Evolutionary conservation across 2,888 invertebrate genomes (phyloP), one percentile per base, ranked within the genome.

Genomic region (Ecdyonurus torrentis): DNA sequence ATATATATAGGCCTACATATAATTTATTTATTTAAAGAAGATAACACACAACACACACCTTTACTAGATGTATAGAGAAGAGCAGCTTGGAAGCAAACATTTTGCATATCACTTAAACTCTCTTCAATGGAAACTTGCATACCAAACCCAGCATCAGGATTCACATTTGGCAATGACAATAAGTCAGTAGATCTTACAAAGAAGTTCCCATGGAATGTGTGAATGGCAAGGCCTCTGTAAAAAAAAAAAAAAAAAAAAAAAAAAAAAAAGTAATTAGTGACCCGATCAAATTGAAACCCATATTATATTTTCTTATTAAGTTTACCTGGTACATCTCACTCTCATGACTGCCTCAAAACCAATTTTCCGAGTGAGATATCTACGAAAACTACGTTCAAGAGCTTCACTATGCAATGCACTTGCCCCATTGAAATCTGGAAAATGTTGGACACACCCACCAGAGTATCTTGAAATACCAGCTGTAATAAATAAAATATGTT

Each of bases 341-440:
- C 99, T 80, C 93, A 99, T 94, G 23, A 99, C 99, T 2, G 99
- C 94, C 74, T 99, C 99, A 74, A 99, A 97, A 59, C 99, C 99
- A 67, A 99, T 93, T 80, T 98, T 98, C 67, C 99, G 81, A 0
- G 91, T 90, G 63, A 99, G 79, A 78, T 99, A 99, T 18, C 99
- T 80, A 53, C 85, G 82, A 25, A 99, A 78, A 74, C 86, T 85
- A 63, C 84, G 79, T 66, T 85, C 84, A 65, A 97, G 86, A 63
- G 83, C 82, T 63, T 88, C 87, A 5, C 85, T 83, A 71, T 89
- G 83, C 67, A 85, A 79, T 10, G 79, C 76, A 66, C 89, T 87
- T 23, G 83, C 77, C 25, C 83, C 80, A 68, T 85, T 83, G 77
- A 91, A 95, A 71, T 92, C 80, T 23, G 97, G 96, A 69, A 95